Base-by-base conservation (phyloP, 2,797 vertebrate species). In the Typhlichthys eigenmanni region DNA sequence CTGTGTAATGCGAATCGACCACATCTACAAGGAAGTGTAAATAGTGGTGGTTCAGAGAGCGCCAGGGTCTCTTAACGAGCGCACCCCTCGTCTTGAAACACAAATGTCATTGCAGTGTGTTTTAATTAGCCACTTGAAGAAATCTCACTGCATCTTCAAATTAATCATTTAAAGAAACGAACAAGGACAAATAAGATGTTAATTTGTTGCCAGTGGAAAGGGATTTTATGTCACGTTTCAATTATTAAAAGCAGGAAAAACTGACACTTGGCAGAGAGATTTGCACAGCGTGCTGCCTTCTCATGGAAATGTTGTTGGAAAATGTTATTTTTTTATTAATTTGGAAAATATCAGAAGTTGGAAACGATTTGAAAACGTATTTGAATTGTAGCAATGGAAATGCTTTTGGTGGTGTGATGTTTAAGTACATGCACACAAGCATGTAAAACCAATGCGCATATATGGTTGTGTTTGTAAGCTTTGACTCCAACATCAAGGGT, bases 41-140 rank as follows among this genome's bases (percentile, higher is more conserved):
- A 74, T 62, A 61, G 24, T n/a, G 5, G 69, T 46, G 12, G 49
- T 73, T 81, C 47, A 69, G 59, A 67, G 74, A 78, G 58, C 29
- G 13, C 34, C 3, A 32, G 56, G 56, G 24, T 66, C 69, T 62
- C 69, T 55, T 83, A 82, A 87, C 75, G 68, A 78, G 72, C 63
- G 17, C 38, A 53, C 48, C 69, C 64, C 58, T 60, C 51, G 56
- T 58, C 56, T 56, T 74, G 62, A 58, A 75, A 67, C 24, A 5
- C 29, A 70, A 80, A 76, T 73, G 64, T 45, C 53, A 43, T 75
- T 80, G 72, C 66, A 71, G 60, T 76, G 64, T 14, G 74, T 88
- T 74, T 68, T 80, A 85, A 88, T 86, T 74, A 79, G 69, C 62
- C 47, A 56, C 66, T 80, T 64, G 65, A 72, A 73, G 71, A 52